Conservation (phyloP, 2,888 invertebrate genomes). For the Mimas tiliae region DNA sequence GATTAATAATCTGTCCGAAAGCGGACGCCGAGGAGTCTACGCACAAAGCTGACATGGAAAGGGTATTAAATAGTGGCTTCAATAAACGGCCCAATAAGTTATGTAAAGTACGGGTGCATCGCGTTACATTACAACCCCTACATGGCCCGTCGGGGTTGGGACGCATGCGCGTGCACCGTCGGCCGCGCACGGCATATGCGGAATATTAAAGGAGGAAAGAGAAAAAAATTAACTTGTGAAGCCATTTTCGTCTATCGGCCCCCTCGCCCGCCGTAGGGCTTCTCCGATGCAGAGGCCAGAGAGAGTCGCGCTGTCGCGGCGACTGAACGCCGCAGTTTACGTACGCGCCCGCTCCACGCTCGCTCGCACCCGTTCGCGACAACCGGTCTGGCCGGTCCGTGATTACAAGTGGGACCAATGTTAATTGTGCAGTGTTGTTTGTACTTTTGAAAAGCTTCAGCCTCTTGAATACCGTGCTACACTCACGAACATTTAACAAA, state of each 20-base stretch:
- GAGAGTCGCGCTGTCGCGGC: slow-evolving; percentile 68
- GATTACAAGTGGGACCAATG: slow-evolving; percentile 66
- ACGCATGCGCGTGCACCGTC: slow-evolving; percentile 82
- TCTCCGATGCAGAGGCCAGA: slow-evolving; percentile 67
- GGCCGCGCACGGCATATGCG: slow-evolving; percentile 82
- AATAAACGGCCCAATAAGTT: slow-evolving; percentile 82
- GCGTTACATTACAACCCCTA: slow-evolving; percentile 81
- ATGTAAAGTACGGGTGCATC: slow-evolving; percentile 84
- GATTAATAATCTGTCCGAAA: slow-evolving; percentile 70
- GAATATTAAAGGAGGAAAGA: slow-evolving; percentile 85
- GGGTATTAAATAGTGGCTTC: slow-evolving; percentile 81
- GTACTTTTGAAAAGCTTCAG: slow-evolving; percentile 51
- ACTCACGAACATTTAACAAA: slow-evolving; percentile 40
- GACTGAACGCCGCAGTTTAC: slow-evolving; percentile 55
- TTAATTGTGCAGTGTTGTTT: slow-evolving; percentile 70
- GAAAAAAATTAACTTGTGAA: slow-evolving; percentile 85
- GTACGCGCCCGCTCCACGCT: slow-evolving; percentile 34
- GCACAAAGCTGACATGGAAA: slow-evolving; percentile 78
- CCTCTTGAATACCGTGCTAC: slow-evolving; percentile 46
- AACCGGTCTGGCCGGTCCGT: slow-evolving; percentile 65
- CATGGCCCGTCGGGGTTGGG: slow-evolving; percentile 59
- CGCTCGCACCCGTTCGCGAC: slow-evolving; percentile 32
- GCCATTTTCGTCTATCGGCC: slow-evolving; percentile 83
- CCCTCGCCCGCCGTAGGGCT: slow-evolving; percentile 75
- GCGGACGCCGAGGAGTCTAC: slow-evolving; percentile 65